phyloP scores from a whole-genome alignment of 2,797 vertebrate species.

The Enteromius anoplus region DNA sequence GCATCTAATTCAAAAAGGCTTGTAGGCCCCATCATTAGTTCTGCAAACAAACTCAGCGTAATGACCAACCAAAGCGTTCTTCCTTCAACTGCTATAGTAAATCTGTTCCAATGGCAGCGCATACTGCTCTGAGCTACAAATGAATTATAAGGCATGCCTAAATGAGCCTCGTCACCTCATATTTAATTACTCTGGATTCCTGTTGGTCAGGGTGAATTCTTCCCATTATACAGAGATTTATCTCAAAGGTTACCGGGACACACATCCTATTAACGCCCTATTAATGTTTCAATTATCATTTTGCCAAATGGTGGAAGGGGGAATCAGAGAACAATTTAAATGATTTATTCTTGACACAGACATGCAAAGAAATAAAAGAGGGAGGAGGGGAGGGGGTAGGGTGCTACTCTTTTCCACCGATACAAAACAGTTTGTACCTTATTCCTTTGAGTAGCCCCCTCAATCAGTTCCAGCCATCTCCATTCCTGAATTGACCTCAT shows the following conservation, averaged over 20 bases:
- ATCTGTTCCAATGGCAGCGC: conserved; percentile 54
- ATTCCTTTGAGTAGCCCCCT: conserved; percentile 68
- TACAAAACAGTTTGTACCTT: conserved; percentile 69
- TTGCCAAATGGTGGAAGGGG: conserved; percentile 67
- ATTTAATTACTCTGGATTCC: conserved; percentile 73
- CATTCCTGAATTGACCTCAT: conserved; percentile 76
- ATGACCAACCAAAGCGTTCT: conserved; percentile 34
- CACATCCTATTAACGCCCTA: conserved; percentile 75
- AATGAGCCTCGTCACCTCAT: conserved; percentile 64
- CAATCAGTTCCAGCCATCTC: conserved; percentile 75
- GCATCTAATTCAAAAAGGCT: conserved; percentile 62
- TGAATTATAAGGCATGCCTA: conserved; percentile 63
- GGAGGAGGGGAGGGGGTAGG: conserved; percentile 39
- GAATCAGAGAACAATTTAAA: conserved; percentile 75
- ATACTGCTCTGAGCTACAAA: conserved; percentile 55
- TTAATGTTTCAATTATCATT: conserved; percentile 80
- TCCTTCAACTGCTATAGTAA: conserved; percentile 16
- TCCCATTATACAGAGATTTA: conserved; percentile 73
- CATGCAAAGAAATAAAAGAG: conserved; percentile 61
- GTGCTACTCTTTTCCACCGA: conserved; percentile 67
- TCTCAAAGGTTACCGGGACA: conserved; percentile 80
- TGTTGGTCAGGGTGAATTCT: conserved; percentile 70
- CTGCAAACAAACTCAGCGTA: conserved; percentile 59
- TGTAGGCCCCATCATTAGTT: conserved; percentile 61
- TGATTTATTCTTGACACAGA: conserved; percentile 76